Evolutionary conservation across 1,140 invertebrate genomes (phyloP), one percentile per base, ranked within the genome.

Genomic region (Lordiphosa mommai): DNA sequence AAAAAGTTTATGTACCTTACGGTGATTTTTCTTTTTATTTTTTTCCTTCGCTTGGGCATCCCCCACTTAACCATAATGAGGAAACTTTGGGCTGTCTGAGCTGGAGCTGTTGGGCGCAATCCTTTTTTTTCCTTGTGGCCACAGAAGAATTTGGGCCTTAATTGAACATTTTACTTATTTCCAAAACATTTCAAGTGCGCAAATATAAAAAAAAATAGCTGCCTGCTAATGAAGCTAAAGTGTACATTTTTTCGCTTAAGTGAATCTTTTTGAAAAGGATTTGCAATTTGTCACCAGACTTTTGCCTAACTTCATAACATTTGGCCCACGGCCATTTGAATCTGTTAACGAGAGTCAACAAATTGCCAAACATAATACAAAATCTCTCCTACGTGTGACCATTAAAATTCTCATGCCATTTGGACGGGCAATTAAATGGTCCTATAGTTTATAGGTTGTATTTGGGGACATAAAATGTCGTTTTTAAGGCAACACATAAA

Each of bases 151-250:
- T 58, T 37, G 46, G 16, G 12, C 32, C 61, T 30, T 76, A 82
- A 82, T 68, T 76, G 76, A 82, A 61, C 70, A 82, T 74, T 74
- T 74, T 58, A 41, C 48, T 50, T 48, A 44, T 77, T 79, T 72
- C 73, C 68, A 44, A 70, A 73, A 58, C 69, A 80, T 73, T 80
- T 80, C 56, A 41, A 66, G 59, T 59, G 56, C 51, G 46, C 55
- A 57, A 55, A 51, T 13, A 49, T 66, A 40, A 51, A 46, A 43
- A 49, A 64, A 72, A 44, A 27, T 38, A 51, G 27, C n/a, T 43
- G 37, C 57, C 51, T 61, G 67, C 71, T 82, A 80, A 82, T 82
- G 70, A 80, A 82, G 76, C 37, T 32, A 51, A 55, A 61, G 60
- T 66, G 52, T 44, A 47, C 43, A 7, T 12, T 27, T 46, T 64